These are phyloP conservation scores for Onychomys leucogaster DNA, from an alignment of 2,797 vertebrate genomes.

Conservation along the genomic window DNA sequence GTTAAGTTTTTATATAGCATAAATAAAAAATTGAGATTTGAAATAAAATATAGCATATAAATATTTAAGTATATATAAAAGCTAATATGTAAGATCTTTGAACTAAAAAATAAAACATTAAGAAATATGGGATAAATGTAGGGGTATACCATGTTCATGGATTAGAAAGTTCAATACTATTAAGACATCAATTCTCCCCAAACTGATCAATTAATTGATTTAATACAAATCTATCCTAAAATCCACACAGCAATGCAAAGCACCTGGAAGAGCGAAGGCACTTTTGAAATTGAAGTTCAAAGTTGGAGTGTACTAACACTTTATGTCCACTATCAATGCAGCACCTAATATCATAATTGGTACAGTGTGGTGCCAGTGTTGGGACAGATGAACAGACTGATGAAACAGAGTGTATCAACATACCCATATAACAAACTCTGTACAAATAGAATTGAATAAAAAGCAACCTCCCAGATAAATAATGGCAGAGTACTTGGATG, in stretches of 20 bases:
- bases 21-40: background rate
- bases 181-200: background rate
- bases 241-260: background rate
- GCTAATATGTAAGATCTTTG: background rate
- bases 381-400: slow-evolving; percentile 32
- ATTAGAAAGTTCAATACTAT: background rate
- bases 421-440: background rate
- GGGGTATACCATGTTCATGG: background rate
- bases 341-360: background rate
- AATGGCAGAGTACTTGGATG: background rate
- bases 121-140: background rate
- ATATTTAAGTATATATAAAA: background rate
- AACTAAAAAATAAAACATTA: background rate
- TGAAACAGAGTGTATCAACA: background rate
- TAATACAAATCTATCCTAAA: slow-evolving; percentile 11
- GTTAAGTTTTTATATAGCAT: background rate
- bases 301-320: background rate
- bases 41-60: slow-evolving; percentile 11
- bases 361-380: background rate
- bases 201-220: background rate
- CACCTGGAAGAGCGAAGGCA: background rate
- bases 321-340: background rate
- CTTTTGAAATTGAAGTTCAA: slow-evolving; percentile 57
- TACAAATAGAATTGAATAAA: slow-evolving; percentile 31
- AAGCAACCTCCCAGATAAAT: background rate